Evolutionary conservation across 2,888 invertebrate species (phyloP).

Genomic region (Cephus sareptanus): DNA sequence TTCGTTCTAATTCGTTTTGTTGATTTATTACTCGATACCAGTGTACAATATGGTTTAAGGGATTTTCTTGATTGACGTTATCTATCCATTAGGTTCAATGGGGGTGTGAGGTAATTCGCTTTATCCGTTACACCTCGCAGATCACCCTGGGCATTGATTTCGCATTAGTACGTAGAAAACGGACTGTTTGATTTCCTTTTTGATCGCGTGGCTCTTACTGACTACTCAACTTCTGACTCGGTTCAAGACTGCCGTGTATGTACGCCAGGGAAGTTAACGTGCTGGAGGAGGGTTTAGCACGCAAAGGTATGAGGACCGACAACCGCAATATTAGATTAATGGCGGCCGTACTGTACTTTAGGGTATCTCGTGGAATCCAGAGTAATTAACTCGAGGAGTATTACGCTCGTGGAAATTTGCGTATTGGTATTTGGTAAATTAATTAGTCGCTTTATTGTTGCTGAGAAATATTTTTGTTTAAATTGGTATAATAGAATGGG

Average conservation of each 20-base stretch:
- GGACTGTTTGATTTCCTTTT: constrained; percentile 29
- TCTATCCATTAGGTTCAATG: constrained; percentile 10
- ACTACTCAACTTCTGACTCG: background rate
- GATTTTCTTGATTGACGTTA: constrained; percentile 32
- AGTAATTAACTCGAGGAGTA: constrained; percentile 29
- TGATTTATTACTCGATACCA: background rate
- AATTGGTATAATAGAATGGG: background rate
- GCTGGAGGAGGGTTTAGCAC: constrained; percentile 37
- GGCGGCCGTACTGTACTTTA: constrained; percentile 48
- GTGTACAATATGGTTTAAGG: constrained; percentile 5
- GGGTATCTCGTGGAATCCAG: constrained; percentile 22
- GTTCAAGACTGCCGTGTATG: background rate
- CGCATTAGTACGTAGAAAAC: constrained; percentile 39
- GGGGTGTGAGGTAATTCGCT: constrained; percentile 42
- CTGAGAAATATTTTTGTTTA: background rate
- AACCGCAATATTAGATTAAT: constrained; percentile 60
- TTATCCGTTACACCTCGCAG: constrained; percentile 45
- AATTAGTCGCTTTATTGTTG: no score
- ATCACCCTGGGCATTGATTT: constrained; percentile 47
- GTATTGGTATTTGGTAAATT: background rate
- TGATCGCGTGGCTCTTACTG: constrained; percentile 10
- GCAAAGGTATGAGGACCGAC: constrained; percentile 49
- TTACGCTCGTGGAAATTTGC: background rate
- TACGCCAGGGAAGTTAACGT: background rate
- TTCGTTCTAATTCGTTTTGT: background rate